phyloP scores from a whole-genome alignment of 2,888 invertebrate genomes.

The Andrena bicolor region DNA sequence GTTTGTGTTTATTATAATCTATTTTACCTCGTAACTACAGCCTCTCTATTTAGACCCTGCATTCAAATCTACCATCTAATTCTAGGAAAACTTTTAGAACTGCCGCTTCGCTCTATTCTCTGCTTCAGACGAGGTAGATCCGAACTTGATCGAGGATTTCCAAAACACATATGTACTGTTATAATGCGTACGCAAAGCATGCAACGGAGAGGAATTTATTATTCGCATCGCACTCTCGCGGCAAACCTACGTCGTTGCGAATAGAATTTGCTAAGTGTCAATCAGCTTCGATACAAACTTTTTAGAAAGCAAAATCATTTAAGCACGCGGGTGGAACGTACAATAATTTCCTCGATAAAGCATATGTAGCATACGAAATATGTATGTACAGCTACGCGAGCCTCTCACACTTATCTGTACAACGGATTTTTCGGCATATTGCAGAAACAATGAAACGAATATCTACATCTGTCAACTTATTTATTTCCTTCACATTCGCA shows the following conservation, averaged over 20 bases:
- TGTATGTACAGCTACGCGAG: slow-evolving; percentile 24
- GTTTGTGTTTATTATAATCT: slow-evolving; percentile 65
- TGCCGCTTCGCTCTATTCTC: slow-evolving; percentile 48
- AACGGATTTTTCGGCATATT: slow-evolving; percentile 32
- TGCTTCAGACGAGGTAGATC: slow-evolving; percentile 70
- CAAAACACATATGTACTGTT: slow-evolving; percentile 25
- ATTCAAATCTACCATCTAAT: slow-evolving; percentile 72
- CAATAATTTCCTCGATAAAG: slow-evolving; percentile 42
- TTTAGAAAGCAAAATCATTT: slow-evolving; percentile 24
- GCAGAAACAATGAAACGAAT: slow-evolving; percentile 62
- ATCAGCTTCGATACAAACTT: slow-evolving; percentile 29
- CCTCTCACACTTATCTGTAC: slow-evolving; percentile 31
- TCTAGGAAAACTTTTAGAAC: slow-evolving; percentile 53
- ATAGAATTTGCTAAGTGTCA: slow-evolving; percentile 38
- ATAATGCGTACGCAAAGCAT: slow-evolving; percentile 32
- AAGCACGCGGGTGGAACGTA: slow-evolving; percentile 13
- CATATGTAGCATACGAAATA: slow-evolving; percentile 9
- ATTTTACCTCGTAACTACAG: slow-evolving; percentile 74
- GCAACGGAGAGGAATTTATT: slow-evolving; percentile 48
- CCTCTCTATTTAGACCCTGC: slow-evolving; percentile 71
- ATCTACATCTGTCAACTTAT: slow-evolving; percentile 59
- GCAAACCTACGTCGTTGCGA: slow-evolving; percentile 46
- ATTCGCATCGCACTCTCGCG: slow-evolving; percentile 34
- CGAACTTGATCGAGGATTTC: slow-evolving; percentile 56
- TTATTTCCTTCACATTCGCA: slow-evolving; percentile 64